Evolutionary conservation across 2,888 invertebrate species (phyloP).

Genomic region (Hypsopygia costalis): DNA sequence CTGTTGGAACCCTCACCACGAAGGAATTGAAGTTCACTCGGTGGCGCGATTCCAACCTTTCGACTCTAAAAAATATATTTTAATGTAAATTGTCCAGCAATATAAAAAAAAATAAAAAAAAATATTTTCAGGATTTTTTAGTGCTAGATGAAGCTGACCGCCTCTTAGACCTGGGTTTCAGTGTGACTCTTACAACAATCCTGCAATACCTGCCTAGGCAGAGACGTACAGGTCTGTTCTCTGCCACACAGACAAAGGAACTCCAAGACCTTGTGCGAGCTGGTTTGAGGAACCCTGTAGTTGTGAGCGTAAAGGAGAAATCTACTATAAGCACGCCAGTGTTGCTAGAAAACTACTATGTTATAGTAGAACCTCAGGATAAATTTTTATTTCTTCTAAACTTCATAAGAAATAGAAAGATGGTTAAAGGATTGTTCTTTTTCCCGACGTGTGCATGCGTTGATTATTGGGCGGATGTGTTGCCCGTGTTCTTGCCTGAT

Average conservation of each 20-base stretch:
- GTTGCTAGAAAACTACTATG: constrained; percentile 88
- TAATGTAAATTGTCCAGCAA: no score
- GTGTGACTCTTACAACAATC: constrained; percentile 91
- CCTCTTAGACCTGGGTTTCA: constrained; percentile 95
- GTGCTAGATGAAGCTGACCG: constrained; percentile 98
- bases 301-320: constrained; percentile 94
- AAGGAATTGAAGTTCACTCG: no score
- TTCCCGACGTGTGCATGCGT: constrained; percentile 98
- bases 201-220: constrained; percentile 95
- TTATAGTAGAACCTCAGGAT: constrained; percentile 87
- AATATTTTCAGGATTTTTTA: constrained; percentile 87
- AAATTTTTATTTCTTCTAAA: constrained; percentile 90
- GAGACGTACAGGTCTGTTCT: constrained; percentile 97
- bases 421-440: constrained; percentile 86
- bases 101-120: no score
- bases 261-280: constrained; percentile 94
- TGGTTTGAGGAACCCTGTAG: constrained; percentile 95
- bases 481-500: constrained; percentile 80
- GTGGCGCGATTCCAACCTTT: no score
- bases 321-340: constrained; percentile 86
- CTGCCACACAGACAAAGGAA: constrained; percentile 98
- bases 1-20: no score
- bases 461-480: constrained; percentile 91
- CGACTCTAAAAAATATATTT: no score
- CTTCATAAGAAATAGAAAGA: constrained; percentile 84